phyloP scores from a whole-genome alignment of 2,113 vertebrate genomes.

The Emberiza fucata region DNA sequence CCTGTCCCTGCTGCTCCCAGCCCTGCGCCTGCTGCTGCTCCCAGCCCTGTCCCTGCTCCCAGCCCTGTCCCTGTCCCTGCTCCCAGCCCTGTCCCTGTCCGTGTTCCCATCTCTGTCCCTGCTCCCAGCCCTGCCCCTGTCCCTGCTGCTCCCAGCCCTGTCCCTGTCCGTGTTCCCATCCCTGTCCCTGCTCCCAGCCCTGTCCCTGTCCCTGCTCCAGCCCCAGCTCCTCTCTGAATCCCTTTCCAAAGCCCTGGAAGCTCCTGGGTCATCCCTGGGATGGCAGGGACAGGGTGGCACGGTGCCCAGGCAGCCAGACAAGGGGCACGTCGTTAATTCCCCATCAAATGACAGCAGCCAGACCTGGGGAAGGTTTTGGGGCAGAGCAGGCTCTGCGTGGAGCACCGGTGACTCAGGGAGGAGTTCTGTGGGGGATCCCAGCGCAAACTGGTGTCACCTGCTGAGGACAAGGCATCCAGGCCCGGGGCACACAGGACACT shows the following conservation, averaged over 20 bases:
- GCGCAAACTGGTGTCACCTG: background rate
- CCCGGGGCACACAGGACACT: background rate
- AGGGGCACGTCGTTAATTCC: background rate
- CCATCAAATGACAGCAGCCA: too few relatives aligned
- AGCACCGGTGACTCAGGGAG: accelerated
- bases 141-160: background rate
- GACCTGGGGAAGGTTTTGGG: background rate
- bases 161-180: background rate
- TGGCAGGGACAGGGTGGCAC: background rate
- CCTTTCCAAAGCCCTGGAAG: background rate
- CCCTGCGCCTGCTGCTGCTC: too few relatives aligned
- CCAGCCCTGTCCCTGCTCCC: too few relatives aligned
- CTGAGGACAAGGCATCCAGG: background rate
- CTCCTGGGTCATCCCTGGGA: background rate
- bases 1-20: background rate
- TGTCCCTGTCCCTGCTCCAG: background rate
- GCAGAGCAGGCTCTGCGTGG: background rate
- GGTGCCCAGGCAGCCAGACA: background rate
- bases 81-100: too few relatives aligned
- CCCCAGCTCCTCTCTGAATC: background rate
- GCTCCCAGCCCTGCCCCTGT: background rate
- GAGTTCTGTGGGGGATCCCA: background rate
- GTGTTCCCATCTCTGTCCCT: background rate
- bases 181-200: background rate
- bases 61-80: too few relatives aligned